Base-by-base conservation (phyloP, 2,797 vertebrate species). In the Halcyon smyrnensis region DNA sequence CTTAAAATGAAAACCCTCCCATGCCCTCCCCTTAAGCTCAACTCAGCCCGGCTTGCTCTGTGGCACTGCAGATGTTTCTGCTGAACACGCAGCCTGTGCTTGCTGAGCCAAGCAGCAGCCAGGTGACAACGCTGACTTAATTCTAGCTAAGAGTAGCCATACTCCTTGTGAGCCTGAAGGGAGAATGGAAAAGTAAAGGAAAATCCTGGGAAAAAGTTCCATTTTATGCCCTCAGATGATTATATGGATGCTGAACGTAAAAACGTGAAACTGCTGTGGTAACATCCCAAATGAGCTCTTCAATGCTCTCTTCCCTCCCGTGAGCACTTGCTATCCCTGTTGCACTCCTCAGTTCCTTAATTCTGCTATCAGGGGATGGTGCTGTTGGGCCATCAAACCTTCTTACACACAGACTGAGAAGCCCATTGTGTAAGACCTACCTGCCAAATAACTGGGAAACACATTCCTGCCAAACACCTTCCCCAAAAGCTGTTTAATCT, bases 251-350 rank as follows among this genome's bases (percentile, higher is more conserved):
- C 32, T 69, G 69, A 50, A 89, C 73, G 8, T 27, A 56, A 57
- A 27, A 84, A 9, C n/a, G n/a, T 10, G 12, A 88, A 90, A 70
- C 15, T 83, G 25, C 11, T 1, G 2, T 15, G 4, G 6, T 24
- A 84, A 57, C 78, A 81, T 34, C 25, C 30, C 21, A 76, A 65
- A 74, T 3, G 6, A 85, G 7, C 3, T 24, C 45, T 69, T 62
- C 12, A 25, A 0, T 57, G 12, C 3, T 59, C 28, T 71, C 20
- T 12, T 65, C 15, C 10, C 15, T 39, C 45, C 80, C 6, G 62
- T 36, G 21, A 50, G 27, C 32, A 41, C 23, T 60, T 0, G 0
- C 25, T 60, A n/a, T 60, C 5, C 17, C 65, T 56, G 15, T 1
- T 48, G 24, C 12, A 34, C 43, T 76, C 13, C 27, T 37, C 21